Evolutionary conservation across 2,888 invertebrate species (phyloP).

Genomic region (Drosophila bunnanda): DNA sequence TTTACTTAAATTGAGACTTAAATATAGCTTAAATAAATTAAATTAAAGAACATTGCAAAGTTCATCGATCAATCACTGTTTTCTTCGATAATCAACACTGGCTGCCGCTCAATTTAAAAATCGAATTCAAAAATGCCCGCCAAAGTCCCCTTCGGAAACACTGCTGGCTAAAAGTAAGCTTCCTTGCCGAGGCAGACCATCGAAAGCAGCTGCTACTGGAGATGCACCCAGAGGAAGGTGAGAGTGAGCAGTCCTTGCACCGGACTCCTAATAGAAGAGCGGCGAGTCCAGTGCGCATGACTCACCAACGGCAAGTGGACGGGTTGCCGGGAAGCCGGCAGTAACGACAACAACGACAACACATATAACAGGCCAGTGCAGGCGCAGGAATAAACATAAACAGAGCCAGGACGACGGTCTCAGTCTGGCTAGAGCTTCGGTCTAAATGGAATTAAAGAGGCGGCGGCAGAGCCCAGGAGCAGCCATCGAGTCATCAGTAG

Average conservation of each 20-base stretch:
- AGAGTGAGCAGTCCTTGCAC: slow-evolving; percentile 4
- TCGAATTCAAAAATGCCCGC: not conserved
- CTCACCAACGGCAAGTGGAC: slow-evolving; percentile 20
- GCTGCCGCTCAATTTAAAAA: not conserved
- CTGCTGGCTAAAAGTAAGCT: slow-evolving; percentile 2
- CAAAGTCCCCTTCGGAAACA: slow-evolving; percentile 15
- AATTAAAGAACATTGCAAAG: not conserved
- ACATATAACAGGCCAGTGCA: slow-evolving; percentile 26
- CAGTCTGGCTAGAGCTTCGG: slow-evolving; percentile 32
- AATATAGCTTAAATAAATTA: not conserved
- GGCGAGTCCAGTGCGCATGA: slow-evolving; percentile 15
- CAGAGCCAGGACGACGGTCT: slow-evolving; percentile 54
- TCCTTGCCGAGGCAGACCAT: not conserved
- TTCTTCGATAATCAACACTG: not conserved
- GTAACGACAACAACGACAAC: slow-evolving; percentile 50
- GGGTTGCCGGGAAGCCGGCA: slow-evolving; percentile 56
- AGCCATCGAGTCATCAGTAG: slow-evolving; percentile 70
- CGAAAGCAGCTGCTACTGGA: not conserved
- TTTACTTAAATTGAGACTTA: not conserved
- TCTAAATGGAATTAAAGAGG: slow-evolving; percentile 70
- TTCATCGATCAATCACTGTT: not conserved
- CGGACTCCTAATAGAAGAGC: not conserved
- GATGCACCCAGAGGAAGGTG: slow-evolving; percentile 4
- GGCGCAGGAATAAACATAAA: slow-evolving; percentile 76
- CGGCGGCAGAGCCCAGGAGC: slow-evolving; percentile 41